Percentiles rank a stretch among this genome's conserved stretches.
Conservation (phyloP, 2,113 vertebrate genomes). For the Suncus etruscus region DNA sequence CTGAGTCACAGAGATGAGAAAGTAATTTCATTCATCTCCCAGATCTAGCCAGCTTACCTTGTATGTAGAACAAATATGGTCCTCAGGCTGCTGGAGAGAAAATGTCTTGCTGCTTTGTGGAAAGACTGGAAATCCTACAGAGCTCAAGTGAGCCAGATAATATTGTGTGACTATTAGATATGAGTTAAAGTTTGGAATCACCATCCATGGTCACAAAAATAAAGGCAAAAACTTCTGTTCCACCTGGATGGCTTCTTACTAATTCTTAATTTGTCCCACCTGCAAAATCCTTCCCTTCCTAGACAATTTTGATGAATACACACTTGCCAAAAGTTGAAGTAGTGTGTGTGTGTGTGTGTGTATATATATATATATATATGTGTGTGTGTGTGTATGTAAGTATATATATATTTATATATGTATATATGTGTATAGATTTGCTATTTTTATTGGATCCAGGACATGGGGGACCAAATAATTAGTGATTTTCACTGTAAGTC, state of each 20-base stretch:
- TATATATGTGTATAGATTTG: neutral
- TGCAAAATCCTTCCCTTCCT: neutral
- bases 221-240: neutral
- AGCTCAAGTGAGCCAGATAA: neutral
- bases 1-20: neutral
- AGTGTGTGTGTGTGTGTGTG: neutral
- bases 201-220: neutral
- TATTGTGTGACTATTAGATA: neutral
- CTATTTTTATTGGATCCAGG: neutral
- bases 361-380: too few species aligned
- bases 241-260: neutral
- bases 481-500: neutral
- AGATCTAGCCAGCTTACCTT: neutral
- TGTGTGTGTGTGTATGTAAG: too few species aligned
- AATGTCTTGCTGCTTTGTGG: neutral
- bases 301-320: neutral
- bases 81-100: neutral
- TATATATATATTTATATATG: too few species aligned
- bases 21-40: neutral
- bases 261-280: neutral
- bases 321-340: neutral
- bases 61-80: neutral
- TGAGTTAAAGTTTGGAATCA: neutral
- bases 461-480: neutral
- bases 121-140: neutral